Conservation (phyloP, 2,797 vertebrate genomes). For the Menidia menidia region DNA sequence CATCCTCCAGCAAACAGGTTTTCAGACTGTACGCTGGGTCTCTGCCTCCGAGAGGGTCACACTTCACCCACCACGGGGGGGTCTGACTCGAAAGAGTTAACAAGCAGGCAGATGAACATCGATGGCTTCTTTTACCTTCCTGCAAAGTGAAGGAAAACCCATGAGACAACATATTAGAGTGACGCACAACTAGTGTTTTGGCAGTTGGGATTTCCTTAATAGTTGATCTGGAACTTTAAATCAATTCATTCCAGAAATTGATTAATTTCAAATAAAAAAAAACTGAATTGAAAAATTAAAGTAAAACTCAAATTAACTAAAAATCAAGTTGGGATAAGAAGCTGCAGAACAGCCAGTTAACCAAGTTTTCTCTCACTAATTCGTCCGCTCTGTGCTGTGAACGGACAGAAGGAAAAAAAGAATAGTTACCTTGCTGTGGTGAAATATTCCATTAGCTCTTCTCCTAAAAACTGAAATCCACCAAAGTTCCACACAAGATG, state of each 20-base stretch:
- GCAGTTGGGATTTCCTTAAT: background rate
- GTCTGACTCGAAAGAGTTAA: background rate
- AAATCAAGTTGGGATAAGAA: background rate
- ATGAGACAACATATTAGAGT: no score
- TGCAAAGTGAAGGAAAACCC: background rate
- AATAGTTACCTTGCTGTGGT: constrained; percentile 27
- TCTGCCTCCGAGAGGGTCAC: constrained; percentile 10
- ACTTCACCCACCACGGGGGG: background rate
- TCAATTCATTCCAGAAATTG: background rate
- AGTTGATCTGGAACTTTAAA: background rate
- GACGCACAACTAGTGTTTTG: background rate
- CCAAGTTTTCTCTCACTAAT: background rate
- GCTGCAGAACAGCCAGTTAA: background rate
- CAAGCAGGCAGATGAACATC: background rate
- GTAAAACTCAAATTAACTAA: no score
- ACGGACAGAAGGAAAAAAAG: background rate
- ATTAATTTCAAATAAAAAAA: background rate
- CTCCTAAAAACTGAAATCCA: constrained; percentile 24
- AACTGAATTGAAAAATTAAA: no score
- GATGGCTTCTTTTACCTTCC: background rate
- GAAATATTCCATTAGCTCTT: constrained; percentile 4
- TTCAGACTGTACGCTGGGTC: constrained; percentile 21
- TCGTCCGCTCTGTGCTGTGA: background rate
- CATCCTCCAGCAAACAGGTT: constrained; percentile 40
- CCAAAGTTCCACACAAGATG: constrained; percentile 42